Percentiles rank a stretch among this genome's conserved stretches.
Evolutionary conservation across 2,888 invertebrate species (phyloP).

Genomic region (Archaeoteleia sp.): DNA sequence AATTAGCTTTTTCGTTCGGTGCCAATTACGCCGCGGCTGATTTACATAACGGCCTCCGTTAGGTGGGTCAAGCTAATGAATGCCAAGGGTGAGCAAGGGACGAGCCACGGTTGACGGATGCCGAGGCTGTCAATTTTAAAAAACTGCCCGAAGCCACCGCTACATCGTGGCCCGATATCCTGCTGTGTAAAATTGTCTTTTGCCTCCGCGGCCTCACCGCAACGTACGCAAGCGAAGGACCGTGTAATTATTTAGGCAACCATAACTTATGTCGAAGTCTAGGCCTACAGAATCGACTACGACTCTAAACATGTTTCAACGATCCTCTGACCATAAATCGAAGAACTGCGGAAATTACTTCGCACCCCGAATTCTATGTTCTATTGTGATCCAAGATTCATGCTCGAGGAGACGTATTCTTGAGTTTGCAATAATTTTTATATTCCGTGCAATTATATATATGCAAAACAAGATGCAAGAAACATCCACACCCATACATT

Average conservation of each 20-base stretch:
- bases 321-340: conserved; percentile 51
- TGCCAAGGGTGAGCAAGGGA: conserved; percentile 39
- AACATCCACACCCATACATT: conserved; percentile 29
- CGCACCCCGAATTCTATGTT: conserved; percentile 31
- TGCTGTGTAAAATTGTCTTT: conserved; percentile 75
- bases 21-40: conserved; percentile 71
- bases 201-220: conserved; percentile 71
- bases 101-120: conserved; percentile 60
- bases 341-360: conserved; percentile 52
- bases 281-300: conserved; percentile 49
- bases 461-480: conserved; percentile 6
- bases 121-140: conserved; percentile 72
- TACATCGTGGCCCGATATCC: conserved; percentile 64
- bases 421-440: too few relatives aligned
- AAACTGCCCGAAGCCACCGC: conserved; percentile 65
- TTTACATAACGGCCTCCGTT: conserved; percentile 70
- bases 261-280: conserved; percentile 69
- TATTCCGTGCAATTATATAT: background rate
- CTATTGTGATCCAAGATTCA: conserved; percentile 19
- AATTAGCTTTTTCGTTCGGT: conserved; percentile 72
- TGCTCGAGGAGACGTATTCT: too few relatives aligned
- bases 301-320: conserved; percentile 39
- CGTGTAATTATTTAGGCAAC: conserved; percentile 73
- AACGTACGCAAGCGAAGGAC: conserved; percentile 62
- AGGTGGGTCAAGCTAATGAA: conserved; percentile 64